Percentiles rank a stretch among this genome's conserved stretches.
These are phyloP conservation scores for Acropternis orthonyx DNA, from an alignment of 2,797 vertebrate species.

Conservation along the genomic window DNA sequence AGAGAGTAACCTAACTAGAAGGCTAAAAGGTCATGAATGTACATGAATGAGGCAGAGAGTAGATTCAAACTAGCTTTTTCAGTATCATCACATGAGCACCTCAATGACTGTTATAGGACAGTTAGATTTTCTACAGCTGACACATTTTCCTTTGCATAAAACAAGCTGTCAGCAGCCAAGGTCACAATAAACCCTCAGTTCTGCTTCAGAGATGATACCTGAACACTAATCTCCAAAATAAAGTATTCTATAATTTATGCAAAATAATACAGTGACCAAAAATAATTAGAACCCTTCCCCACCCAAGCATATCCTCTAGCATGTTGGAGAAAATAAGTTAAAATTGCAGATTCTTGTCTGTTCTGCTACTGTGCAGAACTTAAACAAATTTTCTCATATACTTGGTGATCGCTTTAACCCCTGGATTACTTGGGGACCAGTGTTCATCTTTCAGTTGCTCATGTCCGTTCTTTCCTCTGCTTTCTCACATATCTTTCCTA, in stretches of 20 bases:
- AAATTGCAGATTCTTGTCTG: background rate
- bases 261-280: background rate
- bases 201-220: background rate
- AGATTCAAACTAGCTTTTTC: background rate
- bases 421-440: background rate
- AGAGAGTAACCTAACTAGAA: background rate
- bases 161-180: background rate
- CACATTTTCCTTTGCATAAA: background rate
- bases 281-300: background rate
- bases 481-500: background rate
- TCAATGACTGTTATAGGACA: background rate
- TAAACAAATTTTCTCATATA: background rate
- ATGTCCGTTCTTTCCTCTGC: background rate
- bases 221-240: background rate
- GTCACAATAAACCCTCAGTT: background rate
- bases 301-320: background rate
- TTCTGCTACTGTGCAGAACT: background rate
- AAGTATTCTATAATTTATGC: background rate
- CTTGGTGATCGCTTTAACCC: background rate
- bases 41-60: background rate
- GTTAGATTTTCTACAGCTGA: background rate
- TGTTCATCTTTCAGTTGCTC: background rate
- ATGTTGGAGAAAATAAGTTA: background rate
- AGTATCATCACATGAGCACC: fast-evolving
- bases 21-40: background rate